Percentiles rank a stretch among this genome's conserved stretches.
Conservation (phyloP, 2,113 vertebrate species). For the Hemibagrus wyckioides region DNA sequence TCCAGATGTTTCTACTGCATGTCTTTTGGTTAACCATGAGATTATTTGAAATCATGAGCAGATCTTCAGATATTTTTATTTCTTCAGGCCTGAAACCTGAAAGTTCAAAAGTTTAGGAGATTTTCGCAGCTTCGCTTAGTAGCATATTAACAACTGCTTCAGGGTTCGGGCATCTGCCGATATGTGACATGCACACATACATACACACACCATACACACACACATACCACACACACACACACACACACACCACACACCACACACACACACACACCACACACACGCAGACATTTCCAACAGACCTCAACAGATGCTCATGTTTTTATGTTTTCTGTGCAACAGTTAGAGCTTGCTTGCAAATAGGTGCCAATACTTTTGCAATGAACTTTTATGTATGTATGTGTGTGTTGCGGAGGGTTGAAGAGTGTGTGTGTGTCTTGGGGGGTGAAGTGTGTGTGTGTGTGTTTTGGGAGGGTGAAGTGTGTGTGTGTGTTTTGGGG, state of each 20-base stretch:
- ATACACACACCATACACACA: neutral
- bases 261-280: slow-evolving; percentile 9
- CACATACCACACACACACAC: neutral
- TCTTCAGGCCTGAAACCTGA: too few relatives aligned
- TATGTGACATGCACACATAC: neutral
- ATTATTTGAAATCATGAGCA: neutral
- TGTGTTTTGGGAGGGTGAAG: too few relatives aligned
- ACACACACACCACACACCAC: neutral
- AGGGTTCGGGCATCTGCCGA: neutral
- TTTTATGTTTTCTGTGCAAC: neutral
- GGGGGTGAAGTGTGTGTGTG: too few relatives aligned
- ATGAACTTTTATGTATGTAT: too few relatives aligned
- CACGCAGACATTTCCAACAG: neutral
- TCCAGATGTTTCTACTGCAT: too few relatives aligned
- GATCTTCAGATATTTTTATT: neutral
- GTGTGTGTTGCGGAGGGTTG: too few relatives aligned
- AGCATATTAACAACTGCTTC: neutral
- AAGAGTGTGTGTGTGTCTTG: too few relatives aligned
- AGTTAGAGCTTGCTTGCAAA: neutral
- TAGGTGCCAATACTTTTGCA: neutral
- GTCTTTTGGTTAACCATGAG: too few relatives aligned
- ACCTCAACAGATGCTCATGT: neutral
- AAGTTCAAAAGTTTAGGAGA: neutral
- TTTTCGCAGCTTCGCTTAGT: neutral
- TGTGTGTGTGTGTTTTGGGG: too few relatives aligned